phyloP scores from a whole-genome alignment of 2,113 vertebrate genomes.

The Dunckerocampus dactyliophorus region DNA sequence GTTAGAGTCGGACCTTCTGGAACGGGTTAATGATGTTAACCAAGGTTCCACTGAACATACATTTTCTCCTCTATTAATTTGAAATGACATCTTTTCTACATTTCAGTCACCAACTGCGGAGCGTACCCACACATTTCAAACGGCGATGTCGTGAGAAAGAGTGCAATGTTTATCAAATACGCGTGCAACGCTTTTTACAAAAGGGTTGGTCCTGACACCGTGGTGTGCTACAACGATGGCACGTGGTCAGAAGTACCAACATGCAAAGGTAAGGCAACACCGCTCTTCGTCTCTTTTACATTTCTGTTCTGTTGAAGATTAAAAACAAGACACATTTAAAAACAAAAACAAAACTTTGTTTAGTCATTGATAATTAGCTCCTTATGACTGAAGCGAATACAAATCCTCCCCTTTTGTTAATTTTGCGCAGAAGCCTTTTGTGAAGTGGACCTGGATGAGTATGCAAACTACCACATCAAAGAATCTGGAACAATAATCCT shows the following conservation, averaged over 20 bases:
- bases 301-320: no score
- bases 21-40: no score
- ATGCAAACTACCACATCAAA: not conserved
- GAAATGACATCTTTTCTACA: not conserved
- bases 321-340: no score
- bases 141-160: conserved; percentile 1
- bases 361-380: not conserved
- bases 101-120: conserved; percentile 4
- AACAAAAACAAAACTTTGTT: no score
- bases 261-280: conserved; percentile 3
- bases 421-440: not conserved
- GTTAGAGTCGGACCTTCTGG: no score
- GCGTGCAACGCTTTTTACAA: conserved; percentile 4
- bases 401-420: not conserved
- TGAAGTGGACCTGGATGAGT: not conserved
- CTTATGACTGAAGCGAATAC: not conserved
- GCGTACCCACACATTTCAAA: not conserved
- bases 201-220: not conserved
- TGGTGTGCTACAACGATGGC: not conserved
- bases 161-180: not conserved
- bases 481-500: conserved; percentile 2
- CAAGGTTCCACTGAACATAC: no score
- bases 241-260: not conserved
- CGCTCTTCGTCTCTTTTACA: no score
- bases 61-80: not conserved